These are phyloP conservation scores for Caenorhabditis plicata DNA, from an alignment of 2,888 invertebrate genomes.

Conservation along the genomic window DNA sequence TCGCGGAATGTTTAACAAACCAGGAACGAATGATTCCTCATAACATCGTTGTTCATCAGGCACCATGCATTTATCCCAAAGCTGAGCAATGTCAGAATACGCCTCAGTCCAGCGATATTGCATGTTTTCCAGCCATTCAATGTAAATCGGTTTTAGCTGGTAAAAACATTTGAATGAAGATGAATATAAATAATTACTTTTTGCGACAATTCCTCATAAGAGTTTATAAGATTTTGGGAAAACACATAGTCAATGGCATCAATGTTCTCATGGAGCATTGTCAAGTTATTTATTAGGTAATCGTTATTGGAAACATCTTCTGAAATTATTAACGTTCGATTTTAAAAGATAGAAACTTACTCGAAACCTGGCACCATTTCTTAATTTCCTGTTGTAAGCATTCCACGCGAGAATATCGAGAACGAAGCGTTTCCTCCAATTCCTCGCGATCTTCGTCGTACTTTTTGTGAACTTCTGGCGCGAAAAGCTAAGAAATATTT, in stretches of 20 bases:
- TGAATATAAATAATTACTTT: background rate
- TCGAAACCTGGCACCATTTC: slow-evolving; percentile 4
- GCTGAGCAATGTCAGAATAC: slow-evolving; percentile 4
- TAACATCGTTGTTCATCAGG: slow-evolving; percentile 6
- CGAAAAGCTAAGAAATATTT: slow-evolving; percentile 14
- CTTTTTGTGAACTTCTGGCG: slow-evolving; percentile 3
- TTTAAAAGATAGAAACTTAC: background rate
- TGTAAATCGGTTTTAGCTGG: slow-evolving; percentile 12
- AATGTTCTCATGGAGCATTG: too few relatives aligned
- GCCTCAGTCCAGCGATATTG: slow-evolving; percentile 24
- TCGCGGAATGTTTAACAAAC: too few relatives aligned
- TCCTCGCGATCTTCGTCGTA: slow-evolving; percentile 6
- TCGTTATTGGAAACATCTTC: slow-evolving; percentile 5
- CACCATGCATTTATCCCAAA: slow-evolving; percentile 25
- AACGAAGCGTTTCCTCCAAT: slow-evolving; percentile 15
- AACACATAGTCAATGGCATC: slow-evolving; percentile 14
- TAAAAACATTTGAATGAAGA: too few relatives aligned
- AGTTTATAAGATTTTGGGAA: slow-evolving; percentile 7
- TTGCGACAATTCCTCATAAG: background rate
- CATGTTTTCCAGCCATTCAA: slow-evolving; percentile 20
- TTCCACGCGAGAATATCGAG: slow-evolving; percentile 8
- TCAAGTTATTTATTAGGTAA: too few relatives aligned
- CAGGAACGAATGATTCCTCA: slow-evolving; percentile 13
- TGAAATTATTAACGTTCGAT: background rate
- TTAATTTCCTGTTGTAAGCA: slow-evolving; percentile 13